Conservation (phyloP, 2,113 vertebrate species). For the Semnornis frantzii region DNA sequence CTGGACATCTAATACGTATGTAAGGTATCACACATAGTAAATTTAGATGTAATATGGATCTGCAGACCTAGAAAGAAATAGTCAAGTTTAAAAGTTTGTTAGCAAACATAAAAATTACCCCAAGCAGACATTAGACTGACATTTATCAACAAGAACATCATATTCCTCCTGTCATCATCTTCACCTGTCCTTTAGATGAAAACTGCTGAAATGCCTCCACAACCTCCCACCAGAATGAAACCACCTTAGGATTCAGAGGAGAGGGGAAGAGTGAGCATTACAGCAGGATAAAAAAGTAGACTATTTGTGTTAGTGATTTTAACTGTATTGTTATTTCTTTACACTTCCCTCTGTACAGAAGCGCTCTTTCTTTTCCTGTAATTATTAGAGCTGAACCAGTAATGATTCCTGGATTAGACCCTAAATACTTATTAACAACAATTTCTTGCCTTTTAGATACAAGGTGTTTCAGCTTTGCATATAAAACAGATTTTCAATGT, state of each 20-base stretch:
- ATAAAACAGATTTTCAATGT: not conserved
- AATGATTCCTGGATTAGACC: not conserved
- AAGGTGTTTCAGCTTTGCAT: not conserved
- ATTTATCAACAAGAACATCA: not conserved
- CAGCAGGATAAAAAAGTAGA: not conserved
- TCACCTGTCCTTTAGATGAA: not conserved
- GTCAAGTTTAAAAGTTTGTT: not conserved
- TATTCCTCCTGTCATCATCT: not conserved
- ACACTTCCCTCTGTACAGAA: not conserved
- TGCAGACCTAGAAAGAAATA: not conserved
- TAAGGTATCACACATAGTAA: not conserved
- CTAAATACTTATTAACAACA: not conserved
- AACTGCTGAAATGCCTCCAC: not conserved
- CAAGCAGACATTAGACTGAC: not conserved
- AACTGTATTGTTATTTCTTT: not conserved
- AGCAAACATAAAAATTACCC: not conserved
- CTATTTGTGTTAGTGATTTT: not conserved
- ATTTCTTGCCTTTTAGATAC: not conserved
- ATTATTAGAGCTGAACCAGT: not conserved
- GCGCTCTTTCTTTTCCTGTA: not conserved
- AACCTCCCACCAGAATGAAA: not conserved
- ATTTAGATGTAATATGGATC: rapidly evolving
- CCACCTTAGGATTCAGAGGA: not conserved
- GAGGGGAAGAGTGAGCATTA: not conserved
- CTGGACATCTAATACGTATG: not conserved